Base-by-base conservation (phyloP, 1,140 invertebrate species). In the Harpegnathos saltator region DNA sequence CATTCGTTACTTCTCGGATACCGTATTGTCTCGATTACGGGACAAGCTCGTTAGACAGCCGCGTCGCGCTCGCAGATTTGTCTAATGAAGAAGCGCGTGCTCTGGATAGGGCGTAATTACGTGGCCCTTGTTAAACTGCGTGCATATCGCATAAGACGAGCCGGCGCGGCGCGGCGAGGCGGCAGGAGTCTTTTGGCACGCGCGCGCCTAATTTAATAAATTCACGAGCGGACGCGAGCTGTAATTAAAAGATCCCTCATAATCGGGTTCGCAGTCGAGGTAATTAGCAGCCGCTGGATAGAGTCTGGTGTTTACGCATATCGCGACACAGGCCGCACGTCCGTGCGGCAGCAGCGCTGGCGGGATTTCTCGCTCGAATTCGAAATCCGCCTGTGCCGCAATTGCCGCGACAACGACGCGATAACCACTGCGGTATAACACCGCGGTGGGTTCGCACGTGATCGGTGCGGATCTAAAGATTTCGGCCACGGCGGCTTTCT, bases 161-260 rank as follows among this genome's bases (percentile, higher is more conserved):
- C 14, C 17, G 65, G 17, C 4, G 3, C 3, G 56, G 26, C n/a
- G n/a, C n/a, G n/a, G n/a, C n/a, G n/a, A n/a, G n/a, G n/a, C n/a
- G n/a, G n/a, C n/a, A n/a, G 2, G 19, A 77, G 66, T 77, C 29
- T 15, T 65, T 73, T 9, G 24, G 50, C 29, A 33, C 24, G 44
- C 22, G 48, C 22, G 48, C 44, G 50, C 54, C 59, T 38, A 19
- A 44, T 50, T 38, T 44, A 66, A 65, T 52, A 65, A 77, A 65
- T 15, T 44, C 38, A 9, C 38, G 22, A 7, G 26, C 22, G 17
- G 33, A 44, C 14, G 11, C 33, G 33, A 80, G 22, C 12, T 78
- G 22, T 78, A 69, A 69, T 85, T 87, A 74, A 77, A 73, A 56
- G 58, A 14, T 17, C n/a, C 54, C 38, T 24, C 29, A n/a, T 59